Evolutionary conservation across 2,888 invertebrate genomes (phyloP).

Genomic region (Cordilura impudica): DNA sequence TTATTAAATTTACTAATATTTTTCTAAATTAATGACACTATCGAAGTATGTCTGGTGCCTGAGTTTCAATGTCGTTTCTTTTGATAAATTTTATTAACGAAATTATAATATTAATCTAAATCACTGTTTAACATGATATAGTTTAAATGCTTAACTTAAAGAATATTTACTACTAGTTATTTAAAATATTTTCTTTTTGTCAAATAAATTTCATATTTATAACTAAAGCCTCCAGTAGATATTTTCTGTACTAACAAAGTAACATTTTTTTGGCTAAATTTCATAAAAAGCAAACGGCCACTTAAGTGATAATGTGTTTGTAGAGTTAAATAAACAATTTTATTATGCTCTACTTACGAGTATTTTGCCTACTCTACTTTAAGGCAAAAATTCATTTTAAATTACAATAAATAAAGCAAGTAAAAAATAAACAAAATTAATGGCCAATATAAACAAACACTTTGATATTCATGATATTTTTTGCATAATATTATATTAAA

Average conservation of each 20-base stretch:
- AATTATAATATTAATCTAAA: too few species aligned
- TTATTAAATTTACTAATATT: too few species aligned
- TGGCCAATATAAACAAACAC: background rate
- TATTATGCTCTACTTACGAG: background rate
- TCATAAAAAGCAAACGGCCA: background rate
- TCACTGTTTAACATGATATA: too few species aligned
- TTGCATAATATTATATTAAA: constrained; percentile 52
- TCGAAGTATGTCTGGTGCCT: too few species aligned
- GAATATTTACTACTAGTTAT: too few species aligned
- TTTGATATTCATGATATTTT: background rate
- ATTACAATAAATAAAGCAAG: background rate
- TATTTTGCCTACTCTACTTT: background rate
- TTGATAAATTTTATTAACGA: too few species aligned
- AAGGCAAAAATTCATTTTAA: background rate
- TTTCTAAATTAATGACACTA: too few species aligned
- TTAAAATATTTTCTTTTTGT: too few species aligned
- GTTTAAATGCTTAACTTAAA: too few species aligned
- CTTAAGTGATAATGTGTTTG: background rate
- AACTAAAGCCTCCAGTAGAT: background rate
- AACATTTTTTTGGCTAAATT: background rate
- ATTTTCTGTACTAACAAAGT: background rate
- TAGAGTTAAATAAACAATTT: background rate
- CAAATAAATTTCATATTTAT: background rate
- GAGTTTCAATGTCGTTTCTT: too few species aligned
- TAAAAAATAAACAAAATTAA: background rate